Conservation (phyloP, 2,113 vertebrate genomes). For the Protobothrops mucrosquamatus region DNA sequence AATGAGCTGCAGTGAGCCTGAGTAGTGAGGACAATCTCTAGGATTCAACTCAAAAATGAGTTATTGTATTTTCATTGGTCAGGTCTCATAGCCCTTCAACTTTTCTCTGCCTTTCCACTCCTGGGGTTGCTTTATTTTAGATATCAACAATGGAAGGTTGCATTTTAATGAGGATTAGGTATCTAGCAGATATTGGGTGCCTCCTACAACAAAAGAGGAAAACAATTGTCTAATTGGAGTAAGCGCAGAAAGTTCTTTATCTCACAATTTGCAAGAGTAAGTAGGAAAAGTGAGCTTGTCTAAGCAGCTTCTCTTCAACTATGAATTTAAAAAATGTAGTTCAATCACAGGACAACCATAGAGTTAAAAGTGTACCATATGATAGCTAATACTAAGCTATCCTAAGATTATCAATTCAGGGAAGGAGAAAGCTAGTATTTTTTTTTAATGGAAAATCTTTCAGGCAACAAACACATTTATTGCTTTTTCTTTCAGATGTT, state of each 20-base stretch:
- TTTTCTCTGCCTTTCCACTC: not conserved
- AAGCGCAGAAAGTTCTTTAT: not conserved
- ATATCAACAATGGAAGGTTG: not conserved
- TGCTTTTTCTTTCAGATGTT: constrained; percentile 63
- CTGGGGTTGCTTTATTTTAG: not conserved
- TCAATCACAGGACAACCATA: not conserved
- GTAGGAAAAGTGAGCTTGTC: not conserved
- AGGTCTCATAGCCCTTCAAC: not conserved
- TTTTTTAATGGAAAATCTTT: not conserved
- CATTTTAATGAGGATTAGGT: not conserved
- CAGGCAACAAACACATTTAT: not conserved
- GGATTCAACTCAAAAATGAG: not conserved
- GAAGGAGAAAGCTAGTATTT: not conserved
- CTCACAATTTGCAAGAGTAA: not conserved
- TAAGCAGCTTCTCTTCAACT: not conserved
- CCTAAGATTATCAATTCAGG: not conserved
- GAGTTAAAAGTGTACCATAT: not conserved
- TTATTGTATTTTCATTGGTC: not conserved
- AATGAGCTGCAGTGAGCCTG: not conserved
- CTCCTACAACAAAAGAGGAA: not conserved
- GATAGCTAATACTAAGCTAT: not conserved
- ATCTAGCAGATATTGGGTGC: not conserved
- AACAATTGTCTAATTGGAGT: not conserved
- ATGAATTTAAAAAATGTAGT: not conserved
- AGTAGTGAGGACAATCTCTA: not conserved